phyloP scores from a whole-genome alignment of 2,113 vertebrate species.

The Apus apus region DNA sequence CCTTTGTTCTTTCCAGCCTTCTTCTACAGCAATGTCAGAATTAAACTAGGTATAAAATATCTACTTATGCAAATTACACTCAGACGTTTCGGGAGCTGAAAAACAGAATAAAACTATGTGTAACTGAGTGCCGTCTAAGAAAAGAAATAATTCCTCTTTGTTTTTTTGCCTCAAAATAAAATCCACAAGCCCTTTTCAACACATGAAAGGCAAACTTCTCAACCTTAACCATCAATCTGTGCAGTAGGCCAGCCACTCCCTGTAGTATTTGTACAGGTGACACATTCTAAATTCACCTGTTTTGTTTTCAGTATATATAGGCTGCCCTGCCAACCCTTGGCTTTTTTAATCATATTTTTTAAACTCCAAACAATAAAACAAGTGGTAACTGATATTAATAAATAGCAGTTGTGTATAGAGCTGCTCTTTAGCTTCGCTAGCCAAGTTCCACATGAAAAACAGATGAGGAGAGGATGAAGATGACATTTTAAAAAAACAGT shows the following conservation, averaged over 20 bases:
- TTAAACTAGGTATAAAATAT: constrained; percentile 50
- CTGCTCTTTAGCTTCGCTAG: neutral
- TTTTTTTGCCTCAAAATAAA: constrained; percentile 27
- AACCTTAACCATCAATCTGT: constrained; percentile 5
- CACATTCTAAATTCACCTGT: neutral
- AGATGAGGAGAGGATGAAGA: neutral
- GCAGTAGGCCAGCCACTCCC: neutral
- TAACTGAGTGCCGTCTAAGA: constrained; percentile 1
- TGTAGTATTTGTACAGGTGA: neutral
- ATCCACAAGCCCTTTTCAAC: constrained; percentile 36
- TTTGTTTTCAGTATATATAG: neutral
- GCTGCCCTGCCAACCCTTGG: neutral
- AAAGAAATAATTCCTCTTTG: neutral
- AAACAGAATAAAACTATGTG: neutral
- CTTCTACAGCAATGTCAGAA: neutral
- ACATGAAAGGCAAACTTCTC: constrained; percentile 4
- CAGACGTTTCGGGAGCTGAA: neutral
- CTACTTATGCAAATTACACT: constrained; percentile 59
- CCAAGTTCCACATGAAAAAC: neutral
- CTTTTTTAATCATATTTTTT: neutral
- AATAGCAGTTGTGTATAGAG: neutral
- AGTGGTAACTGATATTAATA: neutral
- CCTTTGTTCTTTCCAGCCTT: neutral
- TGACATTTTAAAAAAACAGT: neutral
- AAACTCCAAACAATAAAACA: neutral